These are phyloP conservation scores for Drosophila algonquin DNA, from an alignment of 2,888 invertebrate species.

Conservation along the genomic window DNA sequence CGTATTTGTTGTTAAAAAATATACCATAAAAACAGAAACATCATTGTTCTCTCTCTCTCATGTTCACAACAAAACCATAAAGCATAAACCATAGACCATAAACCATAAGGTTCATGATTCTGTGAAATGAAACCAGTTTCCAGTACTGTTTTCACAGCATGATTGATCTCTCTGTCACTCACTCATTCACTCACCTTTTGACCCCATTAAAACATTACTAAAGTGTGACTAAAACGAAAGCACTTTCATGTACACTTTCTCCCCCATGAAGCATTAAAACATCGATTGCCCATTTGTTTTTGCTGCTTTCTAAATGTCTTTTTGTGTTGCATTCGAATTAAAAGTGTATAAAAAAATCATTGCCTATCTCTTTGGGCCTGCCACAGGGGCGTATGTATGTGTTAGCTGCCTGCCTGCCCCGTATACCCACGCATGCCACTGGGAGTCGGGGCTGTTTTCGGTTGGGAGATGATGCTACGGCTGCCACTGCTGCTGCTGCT, in stretches of 20 bases:
- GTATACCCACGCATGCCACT: conserved; percentile 1
- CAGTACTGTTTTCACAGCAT: not conserved
- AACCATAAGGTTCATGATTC: not conserved
- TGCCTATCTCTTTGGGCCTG: conserved; percentile 30
- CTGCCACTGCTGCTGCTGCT: not conserved
- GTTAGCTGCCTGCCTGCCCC: not conserved
- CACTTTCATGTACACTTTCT: conserved; percentile 21
- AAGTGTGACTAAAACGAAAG: conserved; percentile 1
- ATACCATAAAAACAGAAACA: not conserved
- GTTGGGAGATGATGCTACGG: not conserved
- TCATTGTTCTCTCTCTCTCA: not conserved
- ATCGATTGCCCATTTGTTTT: conserved; percentile 18
- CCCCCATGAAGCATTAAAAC: not conserved
- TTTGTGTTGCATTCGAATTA: conserved; percentile 44
- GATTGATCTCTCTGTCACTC: not conserved
- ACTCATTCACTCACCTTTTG: not conserved
- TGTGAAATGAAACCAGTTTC: not conserved
- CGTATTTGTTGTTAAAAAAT: conserved; percentile 18
- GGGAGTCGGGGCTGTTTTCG: not conserved
- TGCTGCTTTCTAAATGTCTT: conserved; percentile 26
- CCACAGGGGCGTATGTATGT: conserved; percentile 39
- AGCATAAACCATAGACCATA: not conserved
- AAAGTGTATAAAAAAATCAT: conserved; percentile 40
- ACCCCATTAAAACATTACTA: not conserved
- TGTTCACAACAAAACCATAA: not conserved